phyloP scores from a whole-genome alignment of 1,140 invertebrate species.

The Chelonus insularis region DNA sequence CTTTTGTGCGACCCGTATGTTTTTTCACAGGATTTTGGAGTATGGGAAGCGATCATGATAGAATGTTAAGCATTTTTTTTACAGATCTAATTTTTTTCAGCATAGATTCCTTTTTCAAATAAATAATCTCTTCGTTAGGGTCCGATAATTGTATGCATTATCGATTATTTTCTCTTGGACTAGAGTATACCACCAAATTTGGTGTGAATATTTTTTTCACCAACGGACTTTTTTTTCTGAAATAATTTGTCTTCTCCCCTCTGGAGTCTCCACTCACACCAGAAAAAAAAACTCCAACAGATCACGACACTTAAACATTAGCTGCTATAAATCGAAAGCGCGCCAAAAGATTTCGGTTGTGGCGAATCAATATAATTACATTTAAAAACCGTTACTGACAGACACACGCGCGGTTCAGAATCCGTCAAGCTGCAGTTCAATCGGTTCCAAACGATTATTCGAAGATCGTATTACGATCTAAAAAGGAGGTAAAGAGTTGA shows the following conservation, averaged over 20 bases:
- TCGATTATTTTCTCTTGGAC: conserved; percentile 21
- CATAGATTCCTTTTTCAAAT: neutral
- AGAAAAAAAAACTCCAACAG: conserved; percentile 7
- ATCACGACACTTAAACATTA: conserved; percentile 24
- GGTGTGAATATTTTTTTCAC: neutral
- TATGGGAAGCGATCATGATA: conserved; percentile 24
- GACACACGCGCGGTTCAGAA: conserved; percentile 7
- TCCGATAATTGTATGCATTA: conserved; percentile 16
- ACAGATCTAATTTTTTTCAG: neutral
- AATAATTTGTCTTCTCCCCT: neutral
- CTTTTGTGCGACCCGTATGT: conserved; percentile 31
- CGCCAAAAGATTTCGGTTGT: conserved; percentile 12
- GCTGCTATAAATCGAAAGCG: conserved; percentile 18
- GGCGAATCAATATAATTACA: conserved; percentile 45
- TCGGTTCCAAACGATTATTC: conserved; percentile 44
- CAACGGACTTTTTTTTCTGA: neutral
- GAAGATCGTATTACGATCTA: conserved; percentile 26
- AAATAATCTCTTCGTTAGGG: conserved; percentile 5
- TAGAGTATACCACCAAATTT: neutral
- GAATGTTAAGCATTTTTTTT: conserved; percentile 23
- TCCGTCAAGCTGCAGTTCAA: conserved; percentile 34
- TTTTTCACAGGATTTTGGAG: conserved; percentile 23
- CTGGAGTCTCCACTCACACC: no score
- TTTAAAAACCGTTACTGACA: conserved; percentile 47
- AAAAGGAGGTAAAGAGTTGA: conserved; percentile 4